Evolutionary conservation across 2,113 vertebrate species (phyloP).

Genomic region (Paralichthys olivaceus): DNA sequence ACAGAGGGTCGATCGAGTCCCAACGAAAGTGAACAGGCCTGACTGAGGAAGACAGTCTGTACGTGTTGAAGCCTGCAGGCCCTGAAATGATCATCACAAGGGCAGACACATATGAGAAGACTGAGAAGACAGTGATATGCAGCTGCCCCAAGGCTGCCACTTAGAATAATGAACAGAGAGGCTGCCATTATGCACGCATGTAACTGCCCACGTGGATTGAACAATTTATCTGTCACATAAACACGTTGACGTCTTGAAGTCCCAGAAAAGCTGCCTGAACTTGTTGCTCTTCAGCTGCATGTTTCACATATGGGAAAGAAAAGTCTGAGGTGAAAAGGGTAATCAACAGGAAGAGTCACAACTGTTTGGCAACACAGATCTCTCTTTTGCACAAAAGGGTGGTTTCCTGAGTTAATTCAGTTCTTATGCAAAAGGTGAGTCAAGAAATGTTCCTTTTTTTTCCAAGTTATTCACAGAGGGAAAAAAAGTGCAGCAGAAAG

Average conservation of each 20-base stretch:
- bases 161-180: conserved; percentile 17
- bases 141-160: conserved; percentile 1
- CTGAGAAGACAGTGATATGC: not conserved
- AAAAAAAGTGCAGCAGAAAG: too few relatives aligned
- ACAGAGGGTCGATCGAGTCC: too few relatives aligned
- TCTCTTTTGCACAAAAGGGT: too few relatives aligned
- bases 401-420: too few relatives aligned
- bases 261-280: not conserved
- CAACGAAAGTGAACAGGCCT: not conserved
- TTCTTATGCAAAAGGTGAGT: too few relatives aligned
- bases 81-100: conserved; percentile 27
- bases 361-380: too few relatives aligned
- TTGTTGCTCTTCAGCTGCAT: not conserved
- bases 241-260: too few relatives aligned
- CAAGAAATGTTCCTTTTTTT: too few relatives aligned
- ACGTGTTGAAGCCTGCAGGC: conserved; percentile 8
- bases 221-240: not conserved
- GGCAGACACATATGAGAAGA: conserved; percentile 19
- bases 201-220: not conserved
- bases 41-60: not conserved
- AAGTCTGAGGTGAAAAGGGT: not conserved
- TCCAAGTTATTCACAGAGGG: too few relatives aligned
- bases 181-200: not conserved
- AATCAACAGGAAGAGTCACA: too few relatives aligned
- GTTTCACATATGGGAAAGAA: not conserved